Conservation (phyloP, 2,888 invertebrate species). For the Caenorhabditis becei region DNA sequence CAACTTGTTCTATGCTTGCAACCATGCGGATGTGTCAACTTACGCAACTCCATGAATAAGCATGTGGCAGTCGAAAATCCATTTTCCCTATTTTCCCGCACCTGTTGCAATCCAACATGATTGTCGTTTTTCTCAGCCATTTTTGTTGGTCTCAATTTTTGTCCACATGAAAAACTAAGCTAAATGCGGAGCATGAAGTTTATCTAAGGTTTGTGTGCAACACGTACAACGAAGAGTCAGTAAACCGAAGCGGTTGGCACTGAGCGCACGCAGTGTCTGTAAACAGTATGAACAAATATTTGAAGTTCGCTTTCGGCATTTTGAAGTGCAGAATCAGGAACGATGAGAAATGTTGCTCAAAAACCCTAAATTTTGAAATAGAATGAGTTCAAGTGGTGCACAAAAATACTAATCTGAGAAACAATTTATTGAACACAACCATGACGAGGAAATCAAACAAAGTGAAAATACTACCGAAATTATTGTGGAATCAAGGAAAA, state of each 20-base stretch:
- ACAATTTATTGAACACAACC: slow-evolving; percentile 30
- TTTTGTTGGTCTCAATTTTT: too few relatives aligned
- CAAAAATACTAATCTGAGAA: neutral
- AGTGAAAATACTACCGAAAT: slow-evolving; percentile 22
- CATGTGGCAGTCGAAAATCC: too few relatives aligned
- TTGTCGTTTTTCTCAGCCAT: too few relatives aligned
- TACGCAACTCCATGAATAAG: too few relatives aligned
- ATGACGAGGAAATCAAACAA: slow-evolving; percentile 10
- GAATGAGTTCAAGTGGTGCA: neutral
- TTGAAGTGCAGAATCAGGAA: slow-evolving; percentile 22
- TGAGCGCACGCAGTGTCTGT: slow-evolving; percentile 52
- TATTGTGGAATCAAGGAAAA: neutral
- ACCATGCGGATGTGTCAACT: too few relatives aligned
- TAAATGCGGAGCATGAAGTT: slow-evolving; percentile 41
- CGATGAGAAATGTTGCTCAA: slow-evolving; percentile 21
- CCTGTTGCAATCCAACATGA: too few relatives aligned
- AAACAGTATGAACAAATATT: slow-evolving; percentile 63
- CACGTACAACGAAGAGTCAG: slow-evolving; percentile 26
- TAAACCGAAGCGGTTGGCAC: slow-evolving; percentile 29
- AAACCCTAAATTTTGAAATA: slow-evolving; percentile 2
- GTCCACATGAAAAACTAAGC: slow-evolving; percentile 11
- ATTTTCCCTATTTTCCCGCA: too few relatives aligned
- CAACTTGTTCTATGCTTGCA: too few relatives aligned
- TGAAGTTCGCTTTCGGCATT: slow-evolving; percentile 51
- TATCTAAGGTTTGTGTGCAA: slow-evolving; percentile 7